Base-by-base conservation (phyloP, 2,113 vertebrate species). In the Saguinus imperator region DNA sequence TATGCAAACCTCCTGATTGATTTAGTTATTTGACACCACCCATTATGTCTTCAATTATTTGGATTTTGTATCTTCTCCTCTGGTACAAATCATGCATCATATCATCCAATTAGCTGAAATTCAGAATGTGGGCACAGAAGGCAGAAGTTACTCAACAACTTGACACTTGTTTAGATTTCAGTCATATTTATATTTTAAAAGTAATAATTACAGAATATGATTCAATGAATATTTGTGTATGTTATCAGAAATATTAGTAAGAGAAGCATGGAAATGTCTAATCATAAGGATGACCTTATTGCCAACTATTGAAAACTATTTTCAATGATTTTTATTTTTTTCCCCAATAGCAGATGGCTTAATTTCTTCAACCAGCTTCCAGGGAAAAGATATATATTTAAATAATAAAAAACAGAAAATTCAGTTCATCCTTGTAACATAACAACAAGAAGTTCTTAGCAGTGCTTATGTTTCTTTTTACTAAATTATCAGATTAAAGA, bases 301-400 rank as follows among this genome's bases (percentile, higher is more conserved):
- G 95, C 14, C 94, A 96, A 84, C 75, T 91, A 97, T 52, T 97
- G 85, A 84, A 95, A 91, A 96, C 91, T 95, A 89, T 97, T 98
- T 97, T 85, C 14, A 21, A 20, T 92, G 91, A 55, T 97, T 90
- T 50, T 87, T 43, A 84, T 89, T 97, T 97, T 94, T 94, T 52
- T 29, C 13, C 6, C 11, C 95, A 88, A 92, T 66, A 97, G 55
- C 97, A 98, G 97, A 98, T 98, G 97, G 82, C 94, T 98, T 97
- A 92, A 94, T 98, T 97, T 92, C 87, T 84, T 87, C 86, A 97
- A 87, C 81, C 89, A 98, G 91, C 94, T 98, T 94, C 93, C 97
- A 92, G 95, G 93, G 86, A 94, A 98, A 98, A 91, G 32, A 91
- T 45, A 95, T 70, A 43, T 55, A 82, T 85, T 89, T 89, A 92